Conservation (phyloP, 2,888 invertebrate species). For the Apeira syringaria region DNA sequence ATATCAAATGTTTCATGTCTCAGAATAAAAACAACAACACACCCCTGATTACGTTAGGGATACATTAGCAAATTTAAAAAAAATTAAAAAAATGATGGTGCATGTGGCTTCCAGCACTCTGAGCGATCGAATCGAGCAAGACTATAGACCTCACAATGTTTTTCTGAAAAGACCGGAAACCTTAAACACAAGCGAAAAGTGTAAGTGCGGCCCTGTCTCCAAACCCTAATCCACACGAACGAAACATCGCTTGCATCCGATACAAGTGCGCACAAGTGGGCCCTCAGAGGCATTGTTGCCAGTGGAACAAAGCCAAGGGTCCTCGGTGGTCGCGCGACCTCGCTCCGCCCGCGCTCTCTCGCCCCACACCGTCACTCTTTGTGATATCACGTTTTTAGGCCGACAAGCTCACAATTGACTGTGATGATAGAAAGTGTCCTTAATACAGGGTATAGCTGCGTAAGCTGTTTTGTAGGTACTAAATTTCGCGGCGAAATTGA, state of each 20-base stretch:
- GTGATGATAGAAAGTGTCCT: slow-evolving; percentile 57
- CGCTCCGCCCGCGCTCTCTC: slow-evolving; percentile 53
- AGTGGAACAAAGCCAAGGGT: slow-evolving; percentile 77
- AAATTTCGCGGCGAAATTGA: slow-evolving; percentile 15
- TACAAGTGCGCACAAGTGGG: slow-evolving; percentile 69
- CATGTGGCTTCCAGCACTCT: too few relatives aligned
- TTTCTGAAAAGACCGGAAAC: slow-evolving; percentile 17
- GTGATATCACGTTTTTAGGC: slow-evolving; percentile 79
- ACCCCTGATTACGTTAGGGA: too few relatives aligned
- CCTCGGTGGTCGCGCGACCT: slow-evolving; percentile 69
- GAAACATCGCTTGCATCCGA: slow-evolving; percentile 78
- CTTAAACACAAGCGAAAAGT: slow-evolving; percentile 17
- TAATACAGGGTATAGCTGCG: slow-evolving; percentile 38
- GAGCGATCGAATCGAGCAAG: too few relatives aligned
- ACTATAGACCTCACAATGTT: too few relatives aligned
- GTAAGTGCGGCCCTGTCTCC: slow-evolving; percentile 47
- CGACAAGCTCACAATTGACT: slow-evolving; percentile 57
- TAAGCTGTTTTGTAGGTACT: slow-evolving; percentile 24
- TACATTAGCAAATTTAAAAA: too few relatives aligned
- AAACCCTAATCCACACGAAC: slow-evolving; percentile 63
- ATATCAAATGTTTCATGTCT: too few relatives aligned
- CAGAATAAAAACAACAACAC: too few relatives aligned
- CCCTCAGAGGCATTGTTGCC: slow-evolving; percentile 73
- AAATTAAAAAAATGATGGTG: too few relatives aligned
- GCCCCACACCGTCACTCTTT: slow-evolving; percentile 62